A percentile compares a stretch with the other conserved stretches of the same genome.
phyloP scores from a whole-genome alignment of 2,888 invertebrate genomes.

The Margaritifera margaritifera region DNA sequence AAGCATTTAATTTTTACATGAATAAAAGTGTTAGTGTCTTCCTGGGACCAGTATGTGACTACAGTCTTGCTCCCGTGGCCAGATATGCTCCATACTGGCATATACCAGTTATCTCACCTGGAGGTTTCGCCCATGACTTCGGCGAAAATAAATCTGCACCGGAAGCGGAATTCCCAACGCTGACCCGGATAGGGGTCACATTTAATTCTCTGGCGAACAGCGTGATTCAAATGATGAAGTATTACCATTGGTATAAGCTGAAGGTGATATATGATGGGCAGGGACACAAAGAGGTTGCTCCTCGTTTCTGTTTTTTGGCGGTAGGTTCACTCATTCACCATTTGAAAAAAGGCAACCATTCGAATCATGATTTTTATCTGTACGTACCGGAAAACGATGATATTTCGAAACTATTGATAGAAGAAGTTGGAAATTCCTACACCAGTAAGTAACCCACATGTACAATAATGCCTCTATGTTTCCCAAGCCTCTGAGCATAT shows the following conservation, averaged over 20 bases:
- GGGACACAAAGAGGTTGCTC: slow-evolving; percentile 80
- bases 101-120: slow-evolving; percentile 86
- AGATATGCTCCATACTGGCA: slow-evolving; percentile 93
- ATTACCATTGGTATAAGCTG: slow-evolving; percentile 44
- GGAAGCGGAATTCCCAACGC: slow-evolving; percentile 37
- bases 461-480: neutral
- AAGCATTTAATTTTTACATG: slow-evolving; percentile 61
- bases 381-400: slow-evolving; percentile 23
- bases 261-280: slow-evolving; percentile 84
- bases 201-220: slow-evolving; percentile 44
- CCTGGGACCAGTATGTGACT: slow-evolving; percentile 70
- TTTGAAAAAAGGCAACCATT: slow-evolving; percentile 65
- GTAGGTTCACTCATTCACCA: slow-evolving; percentile 82
- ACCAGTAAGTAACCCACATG: slow-evolving; percentile 42
- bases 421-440: slow-evolving; percentile 53
- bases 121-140: slow-evolving; percentile 69
- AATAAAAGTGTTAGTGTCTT: slow-evolving; percentile 53
- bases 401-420: slow-evolving; percentile 32
- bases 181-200: slow-evolving; percentile 59
- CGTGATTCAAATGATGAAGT: slow-evolving; percentile 26
- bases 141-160: slow-evolving; percentile 40
- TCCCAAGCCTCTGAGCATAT: too few relatives aligned
- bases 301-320: slow-evolving; percentile 84
- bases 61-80: slow-evolving; percentile 91
- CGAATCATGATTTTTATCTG: slow-evolving; percentile 45